phyloP scores from a whole-genome alignment of 2,113 vertebrate species.

The Desmodus rotundus region DNA sequence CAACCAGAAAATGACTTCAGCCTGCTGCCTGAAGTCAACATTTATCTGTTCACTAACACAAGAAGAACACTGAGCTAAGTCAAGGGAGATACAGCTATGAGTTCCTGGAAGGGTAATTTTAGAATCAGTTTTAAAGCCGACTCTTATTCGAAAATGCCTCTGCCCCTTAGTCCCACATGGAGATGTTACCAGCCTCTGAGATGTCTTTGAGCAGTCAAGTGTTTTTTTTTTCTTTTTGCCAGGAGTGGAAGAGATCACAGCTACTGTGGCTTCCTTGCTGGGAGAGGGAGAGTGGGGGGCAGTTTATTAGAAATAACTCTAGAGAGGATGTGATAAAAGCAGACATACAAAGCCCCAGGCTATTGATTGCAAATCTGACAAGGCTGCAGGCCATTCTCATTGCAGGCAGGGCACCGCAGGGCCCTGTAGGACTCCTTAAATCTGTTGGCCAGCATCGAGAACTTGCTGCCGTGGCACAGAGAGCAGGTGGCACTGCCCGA shows the following conservation, averaged over 20 bases:
- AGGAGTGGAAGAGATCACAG: background rate
- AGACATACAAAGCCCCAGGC: background rate
- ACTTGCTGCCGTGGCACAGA: slow-evolving; percentile 97
- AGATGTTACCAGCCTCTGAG: slow-evolving; percentile 30
- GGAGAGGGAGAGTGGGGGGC: background rate
- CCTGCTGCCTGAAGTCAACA: slow-evolving; percentile 21
- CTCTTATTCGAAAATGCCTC: background rate
- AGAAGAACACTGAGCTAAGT: slow-evolving; percentile 14
- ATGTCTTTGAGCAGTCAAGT: slow-evolving; percentile 24
- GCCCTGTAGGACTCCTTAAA: slow-evolving; percentile 95
- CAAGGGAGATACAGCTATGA: background rate
- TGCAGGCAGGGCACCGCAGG: slow-evolving; percentile 93
- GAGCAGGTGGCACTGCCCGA: slow-evolving; percentile 93
- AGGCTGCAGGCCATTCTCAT: slow-evolving; percentile 90
- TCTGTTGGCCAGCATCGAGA: slow-evolving; percentile 95
- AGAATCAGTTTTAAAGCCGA: background rate
- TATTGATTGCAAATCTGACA: slow-evolving; percentile 86
- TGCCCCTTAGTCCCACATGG: background rate
- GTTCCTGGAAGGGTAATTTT: slow-evolving; percentile 32
- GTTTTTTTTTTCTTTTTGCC: background rate
- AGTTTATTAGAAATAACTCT: slow-evolving; percentile 14
- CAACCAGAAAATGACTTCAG: slow-evolving; percentile 46
- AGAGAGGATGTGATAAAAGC: background rate
- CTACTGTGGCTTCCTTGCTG: background rate
- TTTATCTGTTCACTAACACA: background rate